Base-by-base conservation (phyloP, 2,797 vertebrate genomes). In the Lepilemur septentrionalis region DNA sequence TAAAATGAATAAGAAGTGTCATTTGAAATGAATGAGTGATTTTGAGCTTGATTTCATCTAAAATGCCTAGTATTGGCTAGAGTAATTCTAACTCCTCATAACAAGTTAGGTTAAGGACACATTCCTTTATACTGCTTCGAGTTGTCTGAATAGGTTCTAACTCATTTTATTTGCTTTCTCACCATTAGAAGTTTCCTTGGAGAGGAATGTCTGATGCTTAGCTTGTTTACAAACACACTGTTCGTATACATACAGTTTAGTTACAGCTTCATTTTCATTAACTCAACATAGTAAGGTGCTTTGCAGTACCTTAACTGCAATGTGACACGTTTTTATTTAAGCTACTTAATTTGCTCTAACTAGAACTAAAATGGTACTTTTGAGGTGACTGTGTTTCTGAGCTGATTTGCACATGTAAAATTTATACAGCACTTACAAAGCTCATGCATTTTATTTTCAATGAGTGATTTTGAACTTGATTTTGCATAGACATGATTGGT, bases 131-230 rank as follows among this genome's bases (percentile, higher is more conserved):
- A 59, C 69, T 59, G 14, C 50, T 94, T 79, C 46, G 69, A 65
- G 83, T 38, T 93, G 82, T 63, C 63, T 89, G 84, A 85, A 63
- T 80, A 85, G 22, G 5, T 75, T 70, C 55, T 79, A 65, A 82
- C 32, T 90, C 69, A 92, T 87, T 96, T 78, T 94, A 65, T 72
- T 95, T 76, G 46, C 23, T 63, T 89, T 81, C 46, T 90, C 46
- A 86, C 22, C 22, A 76, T 73, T 72, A 75, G 70, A 93, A 35
- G 5, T 91, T 86, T 89, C 61, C 67, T 86, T 73, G n/a, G 38
- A 67, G 9, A 15, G 25, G 5, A 55, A 46, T 85, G 32, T 85
- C 65, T 85, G 41, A 80, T 69, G 70, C 72, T 75, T 63, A 76
- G 25, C 73, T 85, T 81, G 7, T 69, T 94, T 92, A 48, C 75